Conservation (phyloP, 2,113 vertebrate genomes). For the Trinectes maculatus region DNA sequence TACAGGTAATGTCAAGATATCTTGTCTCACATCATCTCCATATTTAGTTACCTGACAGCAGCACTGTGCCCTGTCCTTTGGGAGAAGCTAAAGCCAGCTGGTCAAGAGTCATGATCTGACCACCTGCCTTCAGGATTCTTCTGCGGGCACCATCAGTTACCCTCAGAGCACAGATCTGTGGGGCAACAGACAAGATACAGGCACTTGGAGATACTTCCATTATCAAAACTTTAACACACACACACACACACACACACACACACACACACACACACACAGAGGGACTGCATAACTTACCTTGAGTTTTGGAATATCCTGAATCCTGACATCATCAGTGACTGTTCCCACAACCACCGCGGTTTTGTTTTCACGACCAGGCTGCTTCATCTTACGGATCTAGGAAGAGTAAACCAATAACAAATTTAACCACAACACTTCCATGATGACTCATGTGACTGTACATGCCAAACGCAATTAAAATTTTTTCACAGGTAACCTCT, state of each 20-base stretch:
- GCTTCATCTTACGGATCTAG: slow-evolving; percentile 91
- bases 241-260: no score
- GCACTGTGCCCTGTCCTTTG: slow-evolving; percentile 89
- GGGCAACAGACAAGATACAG: not conserved
- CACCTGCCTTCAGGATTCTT: slow-evolving; percentile 89
- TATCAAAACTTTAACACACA: no score
- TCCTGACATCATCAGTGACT: slow-evolving; percentile 89
- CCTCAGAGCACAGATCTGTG: slow-evolving; percentile 87
- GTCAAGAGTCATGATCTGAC: slow-evolving; percentile 91
- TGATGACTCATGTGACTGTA: no score
- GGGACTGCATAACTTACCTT: slow-evolving; percentile 84
- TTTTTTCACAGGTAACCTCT: not conserved
- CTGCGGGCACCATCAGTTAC: slow-evolving; percentile 86
- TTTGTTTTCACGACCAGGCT: slow-evolving; percentile 86
- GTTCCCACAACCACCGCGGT: slow-evolving; percentile 91
- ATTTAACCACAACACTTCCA: no score
- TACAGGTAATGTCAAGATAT: no score
- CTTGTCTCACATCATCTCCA: no score
- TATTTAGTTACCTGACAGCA: slow-evolving; percentile 86
- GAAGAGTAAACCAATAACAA: not conserved
- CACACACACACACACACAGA: no score
- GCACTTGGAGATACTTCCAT: not conserved
- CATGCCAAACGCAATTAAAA: no score
- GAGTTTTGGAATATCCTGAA: slow-evolving; percentile 90
- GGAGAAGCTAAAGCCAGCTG: slow-evolving; percentile 91